A percentile compares a stretch with the other conserved stretches of the same genome.
Conservation (phyloP, 2,113 vertebrate species). For the Trochalopteron elliotii region DNA sequence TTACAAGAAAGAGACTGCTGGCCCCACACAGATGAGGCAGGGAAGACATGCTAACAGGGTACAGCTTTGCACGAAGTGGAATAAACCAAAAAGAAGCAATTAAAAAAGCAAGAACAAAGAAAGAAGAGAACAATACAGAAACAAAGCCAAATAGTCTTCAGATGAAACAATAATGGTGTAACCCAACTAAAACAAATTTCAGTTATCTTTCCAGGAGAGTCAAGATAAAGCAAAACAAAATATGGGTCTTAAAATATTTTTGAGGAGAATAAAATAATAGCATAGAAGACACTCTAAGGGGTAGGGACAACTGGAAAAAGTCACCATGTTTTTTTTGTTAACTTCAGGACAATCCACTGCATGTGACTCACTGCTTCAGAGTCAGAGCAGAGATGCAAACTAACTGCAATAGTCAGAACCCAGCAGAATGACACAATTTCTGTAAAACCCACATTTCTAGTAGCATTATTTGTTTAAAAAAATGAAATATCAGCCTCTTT, state of each 20-base stretch:
- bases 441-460: background rate
- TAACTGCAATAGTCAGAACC: background rate
- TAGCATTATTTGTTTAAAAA: background rate
- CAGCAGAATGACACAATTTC: background rate
- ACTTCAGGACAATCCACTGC: background rate
- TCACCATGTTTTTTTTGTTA: background rate
- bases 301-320: background rate
- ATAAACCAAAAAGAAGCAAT: background rate
- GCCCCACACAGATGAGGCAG: background rate
- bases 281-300: background rate
- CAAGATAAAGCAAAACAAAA: background rate
- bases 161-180: background rate
- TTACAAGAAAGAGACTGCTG: background rate
- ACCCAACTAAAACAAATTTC: background rate
- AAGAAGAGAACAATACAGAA: background rate
- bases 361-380: background rate
- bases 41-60: background rate
- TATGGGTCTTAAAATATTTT: background rate
- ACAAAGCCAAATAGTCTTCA: background rate
- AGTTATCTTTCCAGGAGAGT: background rate
- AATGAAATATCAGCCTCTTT: background rate
- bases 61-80: background rate
- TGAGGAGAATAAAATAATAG: background rate
- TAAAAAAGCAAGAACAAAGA: background rate
- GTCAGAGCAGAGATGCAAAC: background rate